Evolutionary conservation across 2,888 invertebrate species (phyloP).

Genomic region (Chydorus sphaericus): DNA sequence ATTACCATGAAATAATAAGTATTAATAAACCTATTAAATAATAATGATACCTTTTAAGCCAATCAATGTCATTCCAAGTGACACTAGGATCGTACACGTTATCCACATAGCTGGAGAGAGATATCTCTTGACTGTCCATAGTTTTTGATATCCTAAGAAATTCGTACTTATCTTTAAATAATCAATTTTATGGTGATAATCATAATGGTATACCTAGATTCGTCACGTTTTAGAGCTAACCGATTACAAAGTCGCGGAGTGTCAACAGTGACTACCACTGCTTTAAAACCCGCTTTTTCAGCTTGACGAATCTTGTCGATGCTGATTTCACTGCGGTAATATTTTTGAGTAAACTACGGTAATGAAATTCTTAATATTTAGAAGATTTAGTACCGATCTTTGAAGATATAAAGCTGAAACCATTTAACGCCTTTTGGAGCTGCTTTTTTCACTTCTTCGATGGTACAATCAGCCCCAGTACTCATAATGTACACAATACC

Average conservation of each 20-base stretch:
- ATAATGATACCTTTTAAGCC: conserved; percentile 68
- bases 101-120: background rate
- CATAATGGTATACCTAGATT: background rate
- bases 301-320: conserved; percentile 55
- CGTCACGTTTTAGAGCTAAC: conserved; percentile 29
- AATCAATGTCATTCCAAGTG: conserved; percentile 73
- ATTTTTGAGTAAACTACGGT: background rate
- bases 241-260: conserved; percentile 73
- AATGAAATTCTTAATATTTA: background rate
- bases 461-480: conserved; percentile 69
- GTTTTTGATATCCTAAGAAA: background rate
- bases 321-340: conserved; percentile 53
- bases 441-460: conserved; percentile 69
- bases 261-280: conserved; percentile 75
- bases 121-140: background rate
- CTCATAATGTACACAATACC: conserved; percentile 67
- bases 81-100: conserved; percentile 63
- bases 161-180: background rate
- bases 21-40: too few species aligned
- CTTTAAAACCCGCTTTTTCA: conserved; percentile 70
- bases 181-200: background rate
- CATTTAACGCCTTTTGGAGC: conserved; percentile 64
- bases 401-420: conserved; percentile 86
- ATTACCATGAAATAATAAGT: too few species aligned
- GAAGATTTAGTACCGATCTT: conserved; percentile 48